These are phyloP conservation scores for Erythrocercus mccallii DNA, from an alignment of 2,113 vertebrate species.

Conservation along the genomic window DNA sequence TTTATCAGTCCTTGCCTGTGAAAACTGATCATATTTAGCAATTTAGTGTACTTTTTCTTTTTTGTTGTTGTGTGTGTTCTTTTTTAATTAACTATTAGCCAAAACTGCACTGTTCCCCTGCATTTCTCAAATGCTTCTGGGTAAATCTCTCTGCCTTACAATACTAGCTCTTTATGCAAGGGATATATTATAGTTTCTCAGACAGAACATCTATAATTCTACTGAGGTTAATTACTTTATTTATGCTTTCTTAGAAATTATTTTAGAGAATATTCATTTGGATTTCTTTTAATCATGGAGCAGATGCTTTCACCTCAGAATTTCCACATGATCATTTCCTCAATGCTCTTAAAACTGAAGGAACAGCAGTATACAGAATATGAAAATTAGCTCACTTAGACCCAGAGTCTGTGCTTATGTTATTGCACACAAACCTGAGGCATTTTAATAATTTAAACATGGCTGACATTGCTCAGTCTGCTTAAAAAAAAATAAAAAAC, in stretches of 20 bases:
- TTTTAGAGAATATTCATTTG: neutral
- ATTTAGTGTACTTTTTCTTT: neutral
- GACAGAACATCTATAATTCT: neutral
- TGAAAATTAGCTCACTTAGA: neutral
- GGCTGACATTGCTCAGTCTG: neutral
- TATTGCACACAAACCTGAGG: neutral
- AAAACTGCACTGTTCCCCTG: neutral
- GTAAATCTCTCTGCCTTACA: neutral
- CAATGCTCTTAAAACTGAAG: neutral
- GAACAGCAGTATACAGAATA: neutral
- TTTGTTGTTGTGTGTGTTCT: neutral
- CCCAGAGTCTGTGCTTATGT: neutral
- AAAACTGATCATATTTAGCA: neutral
- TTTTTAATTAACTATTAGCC: neutral
- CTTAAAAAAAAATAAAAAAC: neutral
- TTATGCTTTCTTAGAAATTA: neutral
- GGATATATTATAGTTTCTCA: neutral
- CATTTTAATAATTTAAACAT: neutral
- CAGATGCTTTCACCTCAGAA: neutral
- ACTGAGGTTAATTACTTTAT: slow-evolving; percentile 2
- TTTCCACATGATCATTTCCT: neutral
- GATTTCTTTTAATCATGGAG: neutral
- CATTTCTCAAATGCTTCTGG: neutral
- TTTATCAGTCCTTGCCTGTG: neutral
- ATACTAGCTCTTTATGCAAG: neutral